Evolutionary conservation across 2,797 vertebrate species (phyloP).

Genomic region (Aulostomus chinensis): DNA sequence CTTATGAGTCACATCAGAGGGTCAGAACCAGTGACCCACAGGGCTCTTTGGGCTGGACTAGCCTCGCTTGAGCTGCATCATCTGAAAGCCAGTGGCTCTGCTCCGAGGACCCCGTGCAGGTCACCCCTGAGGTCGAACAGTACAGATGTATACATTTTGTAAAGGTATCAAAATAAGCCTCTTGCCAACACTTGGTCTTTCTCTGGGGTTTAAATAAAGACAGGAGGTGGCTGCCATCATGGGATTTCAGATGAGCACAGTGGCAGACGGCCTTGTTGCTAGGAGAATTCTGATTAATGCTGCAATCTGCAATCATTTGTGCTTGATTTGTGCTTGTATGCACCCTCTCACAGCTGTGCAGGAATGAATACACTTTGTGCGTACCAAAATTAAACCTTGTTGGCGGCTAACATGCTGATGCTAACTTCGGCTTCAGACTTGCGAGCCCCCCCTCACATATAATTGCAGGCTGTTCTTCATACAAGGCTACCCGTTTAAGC

Average conservation of each 20-base stretch:
- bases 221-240: slow-evolving; percentile 30
- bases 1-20: no score
- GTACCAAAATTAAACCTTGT: slow-evolving; percentile 10
- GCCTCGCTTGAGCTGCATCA: no score
- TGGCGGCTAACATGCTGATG: slow-evolving; percentile 4
- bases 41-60: no score
- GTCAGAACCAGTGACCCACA: no score
- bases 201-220: slow-evolving; percentile 41
- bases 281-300: slow-evolving; percentile 58
- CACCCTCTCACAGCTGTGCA: slow-evolving; percentile 43
- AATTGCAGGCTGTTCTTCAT: not conserved
- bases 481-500: not conserved
- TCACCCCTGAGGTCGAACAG: slow-evolving; percentile 14
- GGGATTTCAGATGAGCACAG: slow-evolving; percentile 37
- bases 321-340: slow-evolving; percentile 52
- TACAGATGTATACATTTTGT: slow-evolving; percentile 26
- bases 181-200: slow-evolving; percentile 13
- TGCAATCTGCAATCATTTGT: slow-evolving; percentile 54
- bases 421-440: no score
- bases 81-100: slow-evolving; percentile 36
- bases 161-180: slow-evolving; percentile 26
- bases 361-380: slow-evolving; percentile 15
- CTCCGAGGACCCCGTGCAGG: slow-evolving; percentile 8
- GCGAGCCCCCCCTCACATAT: no score
- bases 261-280: slow-evolving; percentile 51